Evolutionary conservation across 2,888 invertebrate genomes (phyloP), one percentile per base, ranked within the genome.

Genomic region (Spodoptera littoralis): DNA sequence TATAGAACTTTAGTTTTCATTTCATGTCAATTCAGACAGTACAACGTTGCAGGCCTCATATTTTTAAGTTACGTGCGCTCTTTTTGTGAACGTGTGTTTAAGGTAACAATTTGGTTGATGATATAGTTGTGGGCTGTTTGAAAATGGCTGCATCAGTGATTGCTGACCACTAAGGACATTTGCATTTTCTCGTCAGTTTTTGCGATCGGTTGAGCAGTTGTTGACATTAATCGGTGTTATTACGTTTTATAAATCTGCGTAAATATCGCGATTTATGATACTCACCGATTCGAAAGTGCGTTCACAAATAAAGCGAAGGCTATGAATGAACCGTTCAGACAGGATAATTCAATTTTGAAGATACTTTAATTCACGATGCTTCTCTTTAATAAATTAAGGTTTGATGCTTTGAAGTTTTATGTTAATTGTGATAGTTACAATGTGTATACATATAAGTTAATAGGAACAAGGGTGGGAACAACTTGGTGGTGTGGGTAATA

Each of bases 231-330:
- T 75, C 68, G 73, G 49, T 65, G 67, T 73, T 70, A 69, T 73
- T 77, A 69, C 50, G 68, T 70, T 64, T 65, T 68, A 77, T 75
- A 77, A 73, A 77, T 66, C 77, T 75, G 55, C 60, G 73, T 66
- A 70, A 76, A 73, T 77, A 75, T 63, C 49, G 61, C 64, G 48
- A 60, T 64, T 65, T 61, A 60, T 55, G 55, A 60, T 63, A 73
- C 47, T 54, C 48, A 3, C 50, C 56, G 69, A 74, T 78, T 78
- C 79, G 78, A 78, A 78, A 78, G 79, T 78, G 69, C 62, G 65
- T 55, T 60, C 65, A 63, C 66, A 66, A 67, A 65, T 67, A 64
- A 59, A 62, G 49, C 59, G 74, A 78, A 78, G 79, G 78, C 69
- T 78, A 60, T 61, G 55, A 70, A 56, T 65, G 62, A 65, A 57